Evolutionary conservation across 2,797 vertebrate species (phyloP), one percentile per base, ranked within the genome.

Genomic region (Harpagifer antarcticus): DNA sequence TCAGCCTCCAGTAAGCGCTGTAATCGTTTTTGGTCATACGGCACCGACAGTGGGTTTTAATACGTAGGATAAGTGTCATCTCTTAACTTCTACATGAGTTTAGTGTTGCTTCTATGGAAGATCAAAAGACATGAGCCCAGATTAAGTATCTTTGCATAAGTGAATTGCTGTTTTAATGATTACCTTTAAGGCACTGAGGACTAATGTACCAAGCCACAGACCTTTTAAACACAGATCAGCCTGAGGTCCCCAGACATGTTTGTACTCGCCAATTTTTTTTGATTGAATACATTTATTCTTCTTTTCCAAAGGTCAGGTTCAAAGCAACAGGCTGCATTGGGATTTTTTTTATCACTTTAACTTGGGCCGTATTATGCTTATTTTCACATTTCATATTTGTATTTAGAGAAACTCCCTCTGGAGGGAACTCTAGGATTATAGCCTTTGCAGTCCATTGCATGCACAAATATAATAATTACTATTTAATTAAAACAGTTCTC

Each of bases 1-100:
- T 68, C 57, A 43, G 44, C 73, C 70, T 82, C 74, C 42, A 76
- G 64, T 47, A 67, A 67, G 73, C 0, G 33, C 23, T 27, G 27
- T 27, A 27, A 27, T 63, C 55, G 9, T 4, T 62, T 81, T 81
- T 57, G 62, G 67, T 49, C 62, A 65, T 43, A 45, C 20, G 12
- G 63, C 79, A 14, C 55, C 55, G 72, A 58, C 54, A 31, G 7
- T 15, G 52, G 61, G 45, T 58, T 65, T 72, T 59, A 47, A 53
- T 56, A 40, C 19, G 56, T 13, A n/a, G 44, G 57, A 62, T 54
- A 52, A 50, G 53, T 50, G 53, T 65, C 52, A 2, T 70, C 60
- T 58, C 17, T 37, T 57, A 19, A 71, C 23, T 59, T 65, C 19
- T 50, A 15, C 23, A 50, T n/a, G 3, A 3, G 13, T 49, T 66